Percentiles rank a stretch among this genome's conserved stretches.
Conservation (phyloP, 2,888 invertebrate species). For the Trichopoda pennipes region DNA sequence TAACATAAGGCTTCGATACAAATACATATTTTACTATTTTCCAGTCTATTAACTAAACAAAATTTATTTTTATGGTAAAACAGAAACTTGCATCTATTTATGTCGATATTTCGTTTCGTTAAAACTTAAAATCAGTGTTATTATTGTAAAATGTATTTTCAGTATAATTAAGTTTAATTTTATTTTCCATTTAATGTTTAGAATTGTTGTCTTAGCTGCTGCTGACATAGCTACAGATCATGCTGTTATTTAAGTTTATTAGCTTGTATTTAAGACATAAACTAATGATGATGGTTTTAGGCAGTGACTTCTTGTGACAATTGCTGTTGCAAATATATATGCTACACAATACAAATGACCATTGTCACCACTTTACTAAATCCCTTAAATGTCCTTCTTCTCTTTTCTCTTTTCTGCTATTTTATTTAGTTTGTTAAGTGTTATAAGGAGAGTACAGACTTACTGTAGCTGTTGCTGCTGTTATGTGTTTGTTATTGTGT, state of each 20-base stretch:
- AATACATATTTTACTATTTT: background rate
- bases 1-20: background rate
- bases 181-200: slow-evolving; percentile 6
- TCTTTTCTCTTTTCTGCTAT: background rate
- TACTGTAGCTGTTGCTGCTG: slow-evolving; percentile 22
- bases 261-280: slow-evolving; percentile 50
- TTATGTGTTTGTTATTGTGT: slow-evolving; percentile 34
- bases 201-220: background rate
- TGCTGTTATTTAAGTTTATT: slow-evolving; percentile 57
- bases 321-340: background rate
- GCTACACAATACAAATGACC: slow-evolving; percentile 56
- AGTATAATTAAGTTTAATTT: slow-evolving; percentile 32
- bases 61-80: slow-evolving; percentile 9
- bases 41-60: background rate
- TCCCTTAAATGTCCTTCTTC: slow-evolving; percentile 44
- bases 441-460: background rate
- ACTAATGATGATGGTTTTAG: slow-evolving; percentile 65
- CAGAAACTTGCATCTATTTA: background rate
- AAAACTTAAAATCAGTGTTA: background rate
- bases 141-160: background rate
- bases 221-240: slow-evolving; percentile 2
- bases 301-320: slow-evolving; percentile 39
- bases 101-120: too few relatives aligned
- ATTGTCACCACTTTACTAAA: slow-evolving; percentile 65
- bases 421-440: slow-evolving; percentile 5